Conservation (phyloP, 2,113 vertebrate species). For the Willisornis vidua region DNA sequence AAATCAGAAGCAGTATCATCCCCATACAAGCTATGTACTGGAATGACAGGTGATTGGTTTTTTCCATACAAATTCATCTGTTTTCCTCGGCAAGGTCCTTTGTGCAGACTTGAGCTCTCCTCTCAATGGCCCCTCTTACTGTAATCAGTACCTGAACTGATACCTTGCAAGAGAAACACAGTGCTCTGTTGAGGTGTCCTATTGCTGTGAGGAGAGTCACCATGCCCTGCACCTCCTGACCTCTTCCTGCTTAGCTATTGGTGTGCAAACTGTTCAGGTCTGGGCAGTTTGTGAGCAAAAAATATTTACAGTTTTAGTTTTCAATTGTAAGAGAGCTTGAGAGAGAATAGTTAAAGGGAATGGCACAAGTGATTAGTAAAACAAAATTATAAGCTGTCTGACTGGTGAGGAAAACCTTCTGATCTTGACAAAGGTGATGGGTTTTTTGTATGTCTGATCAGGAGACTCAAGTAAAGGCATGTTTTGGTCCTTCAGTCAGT, state of each 20-base stretch:
- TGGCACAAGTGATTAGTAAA: not conserved
- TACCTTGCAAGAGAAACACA: not conserved
- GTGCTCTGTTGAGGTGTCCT: not conserved
- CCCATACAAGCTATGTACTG: not conserved
- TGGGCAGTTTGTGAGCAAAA: not conserved
- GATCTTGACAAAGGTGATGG: not conserved
- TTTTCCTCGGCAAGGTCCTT: not conserved
- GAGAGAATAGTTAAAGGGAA: not conserved
- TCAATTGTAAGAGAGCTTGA: not conserved
- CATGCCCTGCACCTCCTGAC: not conserved
- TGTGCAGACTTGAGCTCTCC: not conserved
- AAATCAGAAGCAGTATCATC: not conserved
- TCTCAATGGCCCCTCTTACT: not conserved
- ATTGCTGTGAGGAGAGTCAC: not conserved
- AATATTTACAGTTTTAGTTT: not conserved
- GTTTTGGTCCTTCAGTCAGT: not conserved
- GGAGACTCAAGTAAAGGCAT: not conserved
- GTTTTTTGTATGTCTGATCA: not conserved
- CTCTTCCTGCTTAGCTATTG: accelerated
- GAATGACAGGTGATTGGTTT: not conserved
- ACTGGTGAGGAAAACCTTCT: not conserved
- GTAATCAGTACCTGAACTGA: not conserved
- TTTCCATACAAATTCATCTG: not conserved
- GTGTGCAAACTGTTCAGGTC: not conserved
- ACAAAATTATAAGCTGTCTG: not conserved